Evolutionary conservation across 2,888 invertebrate genomes (phyloP).

Genomic region (Pteria penguin): DNA sequence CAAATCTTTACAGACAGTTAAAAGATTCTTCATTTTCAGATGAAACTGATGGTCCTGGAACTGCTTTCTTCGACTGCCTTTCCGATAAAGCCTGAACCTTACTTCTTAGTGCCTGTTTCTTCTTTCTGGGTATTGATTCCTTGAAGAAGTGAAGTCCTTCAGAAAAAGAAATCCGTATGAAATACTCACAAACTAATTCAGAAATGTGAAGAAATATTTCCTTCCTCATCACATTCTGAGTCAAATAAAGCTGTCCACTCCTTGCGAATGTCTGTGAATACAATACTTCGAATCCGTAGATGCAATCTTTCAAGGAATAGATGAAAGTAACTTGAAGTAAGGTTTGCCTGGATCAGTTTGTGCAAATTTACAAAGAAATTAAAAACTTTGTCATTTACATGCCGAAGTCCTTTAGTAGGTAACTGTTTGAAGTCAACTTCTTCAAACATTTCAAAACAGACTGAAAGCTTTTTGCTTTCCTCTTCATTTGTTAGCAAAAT

Average conservation of each 20-base stretch:
- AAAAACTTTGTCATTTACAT: conserved; percentile 27
- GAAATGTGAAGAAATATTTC: neutral
- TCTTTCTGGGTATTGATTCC: conserved; percentile 15
- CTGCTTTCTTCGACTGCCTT: neutral
- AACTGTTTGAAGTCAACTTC: conserved; percentile 28
- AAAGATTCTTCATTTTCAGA: neutral
- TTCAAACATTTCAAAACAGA: neutral
- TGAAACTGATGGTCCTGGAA: neutral
- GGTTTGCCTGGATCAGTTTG: conserved; percentile 15
- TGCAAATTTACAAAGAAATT: conserved; percentile 21
- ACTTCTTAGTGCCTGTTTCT: conserved; percentile 21
- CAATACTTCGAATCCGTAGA: neutral
- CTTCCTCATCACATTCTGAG: neutral
- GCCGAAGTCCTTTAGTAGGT: conserved; percentile 18
- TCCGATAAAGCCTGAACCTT: conserved; percentile 14
- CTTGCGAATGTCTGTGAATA: neutral
- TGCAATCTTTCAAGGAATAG: conserved; percentile 4
- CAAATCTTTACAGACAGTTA: conserved; percentile 8
- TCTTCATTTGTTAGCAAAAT: neutral
- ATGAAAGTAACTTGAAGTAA: conserved; percentile 25
- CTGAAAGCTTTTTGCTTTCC: neutral
- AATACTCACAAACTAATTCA: conserved; percentile 10
- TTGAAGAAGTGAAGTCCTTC: conserved; percentile 21
- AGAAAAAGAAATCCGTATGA: conserved; percentile 9
- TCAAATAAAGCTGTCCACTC: neutral